A percentile compares a stretch with the other conserved stretches of the same genome.
Conservation (phyloP, 2,113 vertebrate species). For the Daphoenositta chrysoptera region DNA sequence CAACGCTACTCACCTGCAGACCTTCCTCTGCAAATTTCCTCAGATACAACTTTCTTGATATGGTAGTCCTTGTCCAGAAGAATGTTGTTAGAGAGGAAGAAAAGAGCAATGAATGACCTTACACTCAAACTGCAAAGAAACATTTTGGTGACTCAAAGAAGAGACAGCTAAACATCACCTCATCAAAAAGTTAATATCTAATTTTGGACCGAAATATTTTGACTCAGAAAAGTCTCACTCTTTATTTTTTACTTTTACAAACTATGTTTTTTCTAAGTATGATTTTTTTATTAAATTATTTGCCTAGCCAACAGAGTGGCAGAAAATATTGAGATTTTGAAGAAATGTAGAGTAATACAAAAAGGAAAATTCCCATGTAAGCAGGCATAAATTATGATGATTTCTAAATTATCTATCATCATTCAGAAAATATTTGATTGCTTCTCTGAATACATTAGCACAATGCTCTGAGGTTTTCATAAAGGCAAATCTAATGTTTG, state of each 20-base stretch:
- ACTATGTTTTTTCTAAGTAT: neutral
- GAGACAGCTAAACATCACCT: neutral
- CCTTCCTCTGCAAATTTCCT: neutral
- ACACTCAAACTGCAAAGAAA: neutral
- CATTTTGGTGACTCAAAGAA: neutral
- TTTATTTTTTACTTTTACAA: neutral
- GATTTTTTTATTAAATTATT: neutral
- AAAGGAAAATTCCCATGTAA: neutral
- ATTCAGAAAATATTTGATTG: neutral
- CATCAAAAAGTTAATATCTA: neutral
- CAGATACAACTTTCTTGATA: neutral
- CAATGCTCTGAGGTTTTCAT: neutral
- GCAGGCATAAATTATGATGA: neutral
- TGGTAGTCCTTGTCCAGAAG: neutral
- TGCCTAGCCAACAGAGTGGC: neutral
- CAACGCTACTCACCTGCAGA: neutral
- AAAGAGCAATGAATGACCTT: neutral
- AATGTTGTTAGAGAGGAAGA: neutral
- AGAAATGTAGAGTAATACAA: neutral
- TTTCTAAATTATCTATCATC: constrained; percentile 4
- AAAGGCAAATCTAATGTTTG: neutral
- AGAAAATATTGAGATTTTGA: neutral
- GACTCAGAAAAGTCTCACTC: neutral
- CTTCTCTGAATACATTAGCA: neutral
- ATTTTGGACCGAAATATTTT: neutral